phyloP scores from a whole-genome alignment of 2,888 invertebrate genomes.

The Zonitis immaculata region DNA sequence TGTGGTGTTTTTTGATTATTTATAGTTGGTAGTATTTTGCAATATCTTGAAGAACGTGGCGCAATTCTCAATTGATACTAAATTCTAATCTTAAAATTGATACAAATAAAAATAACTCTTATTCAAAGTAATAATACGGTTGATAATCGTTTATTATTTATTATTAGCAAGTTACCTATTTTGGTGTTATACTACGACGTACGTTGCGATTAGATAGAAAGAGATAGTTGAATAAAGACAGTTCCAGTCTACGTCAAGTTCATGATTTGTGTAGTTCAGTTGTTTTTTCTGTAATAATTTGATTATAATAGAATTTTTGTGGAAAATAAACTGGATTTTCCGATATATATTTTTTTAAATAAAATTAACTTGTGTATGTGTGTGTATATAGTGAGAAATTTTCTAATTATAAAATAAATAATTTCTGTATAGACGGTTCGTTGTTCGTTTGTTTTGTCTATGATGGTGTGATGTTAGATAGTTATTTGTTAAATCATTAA shows the following conservation, averaged over 20 bases:
- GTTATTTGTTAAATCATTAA: background rate
- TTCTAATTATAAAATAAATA: no score
- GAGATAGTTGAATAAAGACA: background rate
- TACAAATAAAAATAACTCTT: background rate
- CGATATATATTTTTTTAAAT: no score
- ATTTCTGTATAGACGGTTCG: background rate
- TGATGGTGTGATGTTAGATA: conserved; percentile 2
- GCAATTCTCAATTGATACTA: no score
- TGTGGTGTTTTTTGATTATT: background rate
- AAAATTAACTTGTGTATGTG: no score
- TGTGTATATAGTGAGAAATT: no score
- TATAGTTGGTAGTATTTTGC: background rate
- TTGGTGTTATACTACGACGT: background rate
- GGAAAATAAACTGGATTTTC: background rate
- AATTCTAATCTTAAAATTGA: background rate
- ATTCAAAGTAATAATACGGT: background rate
- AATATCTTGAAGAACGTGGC: background rate
- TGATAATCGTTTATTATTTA: background rate
- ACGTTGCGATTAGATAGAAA: background rate
- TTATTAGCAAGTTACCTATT: background rate
- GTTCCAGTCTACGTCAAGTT: background rate
- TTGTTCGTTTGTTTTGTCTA: conserved; percentile 1
- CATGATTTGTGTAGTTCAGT: background rate
- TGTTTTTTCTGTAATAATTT: background rate
- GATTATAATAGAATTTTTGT: background rate